Evolutionary conservation across 2,113 vertebrate genomes (phyloP).

Genomic region (Chunga burmeisteri): DNA sequence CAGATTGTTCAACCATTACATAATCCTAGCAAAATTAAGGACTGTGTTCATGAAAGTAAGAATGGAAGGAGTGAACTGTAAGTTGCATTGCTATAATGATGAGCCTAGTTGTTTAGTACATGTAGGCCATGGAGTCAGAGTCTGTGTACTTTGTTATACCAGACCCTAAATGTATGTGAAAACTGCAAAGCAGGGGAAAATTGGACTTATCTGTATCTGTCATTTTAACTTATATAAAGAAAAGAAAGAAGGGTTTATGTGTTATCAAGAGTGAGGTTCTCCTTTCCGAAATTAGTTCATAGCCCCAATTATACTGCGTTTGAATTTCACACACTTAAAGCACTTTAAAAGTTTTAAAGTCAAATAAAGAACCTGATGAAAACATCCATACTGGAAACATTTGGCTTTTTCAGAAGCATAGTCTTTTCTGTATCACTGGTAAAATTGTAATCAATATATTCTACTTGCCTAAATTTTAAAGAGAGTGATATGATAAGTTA

Average conservation of each 20-base stretch:
- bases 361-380: background rate
- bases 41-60: background rate
- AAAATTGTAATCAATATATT: background rate
- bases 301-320: background rate
- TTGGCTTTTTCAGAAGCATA: background rate
- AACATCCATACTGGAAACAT: background rate
- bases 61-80: background rate
- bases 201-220: background rate
- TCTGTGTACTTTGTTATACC: background rate
- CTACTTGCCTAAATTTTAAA: background rate
- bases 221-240: background rate
- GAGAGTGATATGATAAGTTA: background rate
- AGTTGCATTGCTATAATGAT: background rate
- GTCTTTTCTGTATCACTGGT: background rate
- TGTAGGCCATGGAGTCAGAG: background rate
- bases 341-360: background rate
- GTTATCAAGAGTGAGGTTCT: background rate
- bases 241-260: background rate
- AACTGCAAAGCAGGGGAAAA: background rate
- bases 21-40: background rate
- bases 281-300: background rate
- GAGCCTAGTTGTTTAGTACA: background rate
- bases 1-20: background rate
- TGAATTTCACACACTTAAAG: background rate
- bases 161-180: background rate